Percentiles rank a stretch among this genome's conserved stretches.
Conservation (phyloP, 2,888 invertebrate species). For the Ophion obscuratus region DNA sequence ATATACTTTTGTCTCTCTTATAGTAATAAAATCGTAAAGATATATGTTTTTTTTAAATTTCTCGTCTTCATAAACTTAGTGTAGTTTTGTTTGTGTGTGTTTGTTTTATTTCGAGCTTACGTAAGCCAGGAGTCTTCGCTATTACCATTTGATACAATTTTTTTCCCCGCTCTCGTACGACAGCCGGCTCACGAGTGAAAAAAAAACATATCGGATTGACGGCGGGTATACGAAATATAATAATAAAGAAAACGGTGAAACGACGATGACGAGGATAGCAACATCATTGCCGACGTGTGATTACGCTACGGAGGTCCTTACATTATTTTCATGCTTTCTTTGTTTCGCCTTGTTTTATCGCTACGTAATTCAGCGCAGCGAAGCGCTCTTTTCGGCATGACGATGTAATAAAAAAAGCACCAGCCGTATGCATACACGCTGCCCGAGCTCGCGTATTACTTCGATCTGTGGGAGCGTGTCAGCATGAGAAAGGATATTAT, state of each 20-base stretch:
- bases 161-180: not conserved
- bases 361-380: conserved; percentile 19
- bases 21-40: conserved; percentile 55
- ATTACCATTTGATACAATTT: conserved; percentile 55
- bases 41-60: conserved; percentile 27
- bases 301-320: conserved; percentile 55
- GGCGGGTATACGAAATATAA: conserved; percentile 1
- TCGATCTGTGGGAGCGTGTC: not conserved
- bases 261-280: conserved; percentile 64
- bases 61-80: conserved; percentile 26
- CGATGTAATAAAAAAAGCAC: conserved; percentile 20
- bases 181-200: not conserved
- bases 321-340: conserved; percentile 10
- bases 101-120: conserved; percentile 39
- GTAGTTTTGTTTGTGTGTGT: conserved; percentile 39
- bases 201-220: not conserved
- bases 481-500: not conserved
- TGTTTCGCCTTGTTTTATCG: conserved; percentile 22
- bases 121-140: conserved; percentile 31
- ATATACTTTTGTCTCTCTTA: conserved; percentile 44
- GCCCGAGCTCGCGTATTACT: not conserved
- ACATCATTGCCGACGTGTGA: conserved; percentile 53
- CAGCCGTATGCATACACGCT: conserved; percentile 10
- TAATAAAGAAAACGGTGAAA: conserved; percentile 21
- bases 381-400: conserved; percentile 34